Percentiles rank a stretch among this genome's conserved stretches.
phyloP scores from a whole-genome alignment of 2,888 invertebrate genomes.

The Tortrix viridana region DNA sequence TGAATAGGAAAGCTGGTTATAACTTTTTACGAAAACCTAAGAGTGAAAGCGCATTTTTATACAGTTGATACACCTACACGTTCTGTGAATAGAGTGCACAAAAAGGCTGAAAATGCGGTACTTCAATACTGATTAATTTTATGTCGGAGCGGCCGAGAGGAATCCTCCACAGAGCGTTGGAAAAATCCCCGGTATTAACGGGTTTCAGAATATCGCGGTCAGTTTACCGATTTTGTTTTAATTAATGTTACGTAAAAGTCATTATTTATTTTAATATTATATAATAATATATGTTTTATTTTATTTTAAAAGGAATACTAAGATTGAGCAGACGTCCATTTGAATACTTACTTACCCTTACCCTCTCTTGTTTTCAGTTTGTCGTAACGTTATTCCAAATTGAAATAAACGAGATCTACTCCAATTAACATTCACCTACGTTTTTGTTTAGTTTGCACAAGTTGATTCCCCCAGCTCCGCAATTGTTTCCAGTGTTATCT shows the following conservation, averaged over 20 bases:
- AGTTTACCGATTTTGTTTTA: constrained; percentile 25
- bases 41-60: no score
- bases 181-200: constrained; percentile 16
- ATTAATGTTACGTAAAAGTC: constrained; percentile 12
- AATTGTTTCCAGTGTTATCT: constrained; percentile 76
- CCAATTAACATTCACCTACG: constrained; percentile 59
- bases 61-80: neutral
- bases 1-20: no score
- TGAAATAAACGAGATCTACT: constrained; percentile 52
- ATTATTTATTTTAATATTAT: no score
- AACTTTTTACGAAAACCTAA: no score
- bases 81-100: neutral
- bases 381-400: constrained; percentile 22
- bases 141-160: constrained; percentile 10
- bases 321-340: no score
- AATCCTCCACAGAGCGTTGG: constrained; percentile 6
- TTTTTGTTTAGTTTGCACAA: constrained; percentile 57
- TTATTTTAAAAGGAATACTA: no score
- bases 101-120: constrained; percentile 13
- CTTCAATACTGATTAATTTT: constrained; percentile 34
- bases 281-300: no score
- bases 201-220: constrained; percentile 9
- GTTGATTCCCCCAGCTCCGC: constrained; percentile 68
- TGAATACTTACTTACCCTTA: no score
- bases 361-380: neutral